Evolutionary conservation across 1,140 invertebrate genomes (phyloP).

Genomic region (Pseudomyrmex flavicornis): DNA sequence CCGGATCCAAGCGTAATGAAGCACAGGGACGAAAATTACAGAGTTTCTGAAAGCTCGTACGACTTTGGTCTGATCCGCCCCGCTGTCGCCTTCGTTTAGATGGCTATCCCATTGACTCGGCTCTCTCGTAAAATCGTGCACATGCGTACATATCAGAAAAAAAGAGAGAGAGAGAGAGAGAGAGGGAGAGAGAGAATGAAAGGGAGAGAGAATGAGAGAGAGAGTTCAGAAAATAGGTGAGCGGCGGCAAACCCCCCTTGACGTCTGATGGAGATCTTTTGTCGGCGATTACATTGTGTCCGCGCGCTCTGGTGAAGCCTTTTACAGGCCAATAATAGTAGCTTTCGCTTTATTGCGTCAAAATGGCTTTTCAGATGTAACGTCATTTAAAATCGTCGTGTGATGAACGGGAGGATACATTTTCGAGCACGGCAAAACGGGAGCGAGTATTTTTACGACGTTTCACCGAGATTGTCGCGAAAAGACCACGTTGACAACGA

Average conservation of each 20-base stretch:
- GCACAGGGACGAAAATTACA: constrained; percentile 34
- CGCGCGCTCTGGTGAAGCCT: neutral
- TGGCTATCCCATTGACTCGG: constrained; percentile 42
- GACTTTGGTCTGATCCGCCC: neutral
- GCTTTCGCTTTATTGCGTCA: constrained; percentile 8
- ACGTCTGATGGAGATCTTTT: constrained; percentile 7
- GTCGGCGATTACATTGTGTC: constrained; percentile 31
- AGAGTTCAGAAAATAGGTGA: constrained; percentile 2
- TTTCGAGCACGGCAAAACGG: neutral
- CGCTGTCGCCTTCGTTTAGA: neutral
- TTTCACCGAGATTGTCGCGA: constrained; percentile 26
- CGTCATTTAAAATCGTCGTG: constrained; percentile 34
- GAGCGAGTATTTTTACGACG: constrained; percentile 23
- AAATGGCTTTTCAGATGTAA: constrained; percentile 41
- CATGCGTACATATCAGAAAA: neutral
- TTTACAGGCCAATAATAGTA: constrained; percentile 24
- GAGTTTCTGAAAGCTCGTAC: constrained; percentile 12
- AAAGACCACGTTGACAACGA: constrained; percentile 12
- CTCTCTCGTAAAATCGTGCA: constrained; percentile 7
- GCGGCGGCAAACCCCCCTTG: neutral
- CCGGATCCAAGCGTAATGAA: constrained; percentile 5
- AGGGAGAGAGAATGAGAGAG: no score
- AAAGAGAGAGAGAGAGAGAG: no score
- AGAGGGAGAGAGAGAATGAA: no score
- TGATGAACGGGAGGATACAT: constrained; percentile 11